Conservation (phyloP, 2,113 vertebrate species). For the Microtus richardsoni region DNA sequence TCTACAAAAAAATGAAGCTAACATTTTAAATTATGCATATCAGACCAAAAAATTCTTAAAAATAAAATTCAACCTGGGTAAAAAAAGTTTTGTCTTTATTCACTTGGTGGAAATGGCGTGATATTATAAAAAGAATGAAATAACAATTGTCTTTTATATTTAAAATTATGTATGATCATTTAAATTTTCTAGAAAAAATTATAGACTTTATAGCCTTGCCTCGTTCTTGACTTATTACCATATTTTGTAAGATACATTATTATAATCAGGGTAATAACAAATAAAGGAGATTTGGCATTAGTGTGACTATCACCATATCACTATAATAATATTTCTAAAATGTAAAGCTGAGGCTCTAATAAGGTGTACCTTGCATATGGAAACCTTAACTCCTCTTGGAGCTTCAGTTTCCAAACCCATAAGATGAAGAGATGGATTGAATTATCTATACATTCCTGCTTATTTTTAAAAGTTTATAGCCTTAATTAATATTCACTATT, state of each 20-base stretch:
- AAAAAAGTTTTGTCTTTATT: neutral
- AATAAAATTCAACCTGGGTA: neutral
- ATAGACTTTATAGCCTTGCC: neutral
- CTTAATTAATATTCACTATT: conserved; percentile 3
- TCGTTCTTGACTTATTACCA: conserved; percentile 3
- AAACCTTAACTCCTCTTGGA: neutral
- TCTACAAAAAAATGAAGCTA: neutral
- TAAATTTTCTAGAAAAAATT: neutral
- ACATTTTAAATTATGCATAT: neutral
- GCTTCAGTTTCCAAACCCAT: neutral
- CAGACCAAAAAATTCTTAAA: neutral
- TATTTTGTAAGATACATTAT: conserved; percentile 31
- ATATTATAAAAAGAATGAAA: neutral
- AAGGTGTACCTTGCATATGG: neutral
- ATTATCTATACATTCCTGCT: neutral
- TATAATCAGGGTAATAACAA: neutral
- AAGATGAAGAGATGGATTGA: neutral
- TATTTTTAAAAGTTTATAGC: neutral
- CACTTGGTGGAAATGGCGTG: neutral
- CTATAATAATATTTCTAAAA: conserved; percentile 1
- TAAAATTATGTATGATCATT: neutral
- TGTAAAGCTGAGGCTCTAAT: neutral
- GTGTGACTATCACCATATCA: neutral
- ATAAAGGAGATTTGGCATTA: neutral
- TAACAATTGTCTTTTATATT: neutral